Evolutionary conservation across 2,113 vertebrate genomes (phyloP), one percentile per base, ranked within the genome.

Genomic region (Eidolon helvum): DNA sequence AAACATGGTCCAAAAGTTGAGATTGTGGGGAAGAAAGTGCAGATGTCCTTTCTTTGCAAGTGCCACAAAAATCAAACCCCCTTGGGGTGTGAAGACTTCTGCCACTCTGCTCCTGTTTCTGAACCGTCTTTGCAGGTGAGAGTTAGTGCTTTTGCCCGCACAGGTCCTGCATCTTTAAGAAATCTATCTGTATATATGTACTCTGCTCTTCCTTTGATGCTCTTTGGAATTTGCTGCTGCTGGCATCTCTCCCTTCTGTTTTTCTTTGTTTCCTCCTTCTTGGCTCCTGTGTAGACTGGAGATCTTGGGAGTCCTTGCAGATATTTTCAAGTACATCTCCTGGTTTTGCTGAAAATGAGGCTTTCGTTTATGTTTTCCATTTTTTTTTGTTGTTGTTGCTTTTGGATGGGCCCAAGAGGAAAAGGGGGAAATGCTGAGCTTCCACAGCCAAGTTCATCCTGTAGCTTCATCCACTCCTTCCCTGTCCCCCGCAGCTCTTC

Each of bases 151-250:
- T 63, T 66, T 35, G n/a, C 7, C 21, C 3, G 22, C 5, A 1
- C 14, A 26, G 38, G 26, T 57, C 22, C 61, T 50, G 48, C 21
- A 4, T 75, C 63, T 93, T 48, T 66, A 38, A 83, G 57, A 61
- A 65, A 6, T 61, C 9, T 33, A 0, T 45, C 3, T 26, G 8
- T 26, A 2, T 3, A 2, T 21, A 0, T 7, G 2, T n/a, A 65
- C 11, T 50, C 10, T 0, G 1, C 18, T 40, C 3, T 59, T 79
- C 19, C 18, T 24, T 35, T 45, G 26, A 12, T 10, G 7, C 18
- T 10, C 30, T 30, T 40, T 22, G 48, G 22, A 11, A 28, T 28
- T 48, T 48, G 10, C 55, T 12, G 7, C 38, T 55, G 59, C 30
- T 19, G 1, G 18, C 12, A 14, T 38, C 2, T 5, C 18, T 68